Evolutionary conservation across 2,113 vertebrate genomes (phyloP).

Genomic region (Corvus hawaiiensis): DNA sequence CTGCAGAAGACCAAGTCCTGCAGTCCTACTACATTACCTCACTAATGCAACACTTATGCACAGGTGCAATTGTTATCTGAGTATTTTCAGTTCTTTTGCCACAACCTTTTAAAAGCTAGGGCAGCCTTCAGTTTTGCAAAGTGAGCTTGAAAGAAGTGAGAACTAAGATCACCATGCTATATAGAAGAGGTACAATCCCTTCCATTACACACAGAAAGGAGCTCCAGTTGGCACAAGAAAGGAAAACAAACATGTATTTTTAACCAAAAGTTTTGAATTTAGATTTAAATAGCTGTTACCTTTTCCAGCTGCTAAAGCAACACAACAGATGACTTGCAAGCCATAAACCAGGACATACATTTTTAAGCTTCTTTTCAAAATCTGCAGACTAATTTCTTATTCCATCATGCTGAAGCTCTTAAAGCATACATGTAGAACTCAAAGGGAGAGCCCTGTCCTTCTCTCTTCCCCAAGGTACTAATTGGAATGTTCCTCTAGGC

Average conservation of each 20-base stretch:
- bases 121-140: not conserved
- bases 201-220: not conserved
- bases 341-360: not conserved
- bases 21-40: not conserved
- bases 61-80: not conserved
- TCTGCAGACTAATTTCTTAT: not conserved
- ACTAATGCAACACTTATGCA: not conserved
- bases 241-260: not conserved
- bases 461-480: not conserved
- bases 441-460: not conserved
- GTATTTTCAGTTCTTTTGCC: not conserved
- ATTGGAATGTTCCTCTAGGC: not conserved
- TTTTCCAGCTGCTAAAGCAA: not conserved
- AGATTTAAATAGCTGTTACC: not conserved
- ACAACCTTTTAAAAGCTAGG: not conserved
- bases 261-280: not conserved
- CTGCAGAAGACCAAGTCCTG: not conserved
- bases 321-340: not conserved
- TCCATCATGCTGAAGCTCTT: not conserved
- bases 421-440: not conserved
- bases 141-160: not conserved
- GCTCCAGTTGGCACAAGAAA: not conserved
- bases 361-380: not conserved
- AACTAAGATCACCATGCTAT: not conserved
- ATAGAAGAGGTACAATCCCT: not conserved